These are phyloP conservation scores for Setipinna tenuifilis DNA, from an alignment of 2,797 vertebrate genomes.

Conservation along the genomic window DNA sequence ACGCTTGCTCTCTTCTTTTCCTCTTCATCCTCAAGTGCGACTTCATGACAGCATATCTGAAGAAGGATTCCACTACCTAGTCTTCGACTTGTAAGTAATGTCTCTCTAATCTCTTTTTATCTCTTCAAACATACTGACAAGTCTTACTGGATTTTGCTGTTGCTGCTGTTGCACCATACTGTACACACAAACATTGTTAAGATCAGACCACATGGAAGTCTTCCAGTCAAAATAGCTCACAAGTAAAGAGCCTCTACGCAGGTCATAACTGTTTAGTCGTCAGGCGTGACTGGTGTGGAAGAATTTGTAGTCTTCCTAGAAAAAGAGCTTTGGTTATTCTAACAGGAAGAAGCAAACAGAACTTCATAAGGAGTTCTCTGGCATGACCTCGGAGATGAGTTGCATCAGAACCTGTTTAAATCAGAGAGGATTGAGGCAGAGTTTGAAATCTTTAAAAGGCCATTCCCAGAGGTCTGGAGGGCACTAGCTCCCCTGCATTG, in stretches of 20 bases:
- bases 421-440: too few relatives aligned
- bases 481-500: neutral
- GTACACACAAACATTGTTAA: neutral
- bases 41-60: constrained; percentile 93
- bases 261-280: neutral
- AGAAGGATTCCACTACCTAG: constrained; percentile 96
- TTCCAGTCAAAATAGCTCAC: neutral
- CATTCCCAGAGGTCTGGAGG: neutral
- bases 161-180: neutral
- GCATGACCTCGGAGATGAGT: neutral
- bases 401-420: neutral
- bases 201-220: neutral
- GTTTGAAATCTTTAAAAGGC: neutral
- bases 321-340: neutral
- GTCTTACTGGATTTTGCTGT: neutral
- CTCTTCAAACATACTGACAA: neutral
- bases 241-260: neutral
- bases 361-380: neutral
- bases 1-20: constrained; percentile 31
- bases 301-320: neutral
- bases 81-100: constrained; percentile 93
- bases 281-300: too few relatives aligned
- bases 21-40: constrained; percentile 72
- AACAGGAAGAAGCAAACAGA: neutral
- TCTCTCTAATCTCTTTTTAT: neutral